Evolutionary conservation across 2,888 invertebrate species (phyloP), one percentile per base, ranked within the genome.

Genomic region (Furcula furcula): DNA sequence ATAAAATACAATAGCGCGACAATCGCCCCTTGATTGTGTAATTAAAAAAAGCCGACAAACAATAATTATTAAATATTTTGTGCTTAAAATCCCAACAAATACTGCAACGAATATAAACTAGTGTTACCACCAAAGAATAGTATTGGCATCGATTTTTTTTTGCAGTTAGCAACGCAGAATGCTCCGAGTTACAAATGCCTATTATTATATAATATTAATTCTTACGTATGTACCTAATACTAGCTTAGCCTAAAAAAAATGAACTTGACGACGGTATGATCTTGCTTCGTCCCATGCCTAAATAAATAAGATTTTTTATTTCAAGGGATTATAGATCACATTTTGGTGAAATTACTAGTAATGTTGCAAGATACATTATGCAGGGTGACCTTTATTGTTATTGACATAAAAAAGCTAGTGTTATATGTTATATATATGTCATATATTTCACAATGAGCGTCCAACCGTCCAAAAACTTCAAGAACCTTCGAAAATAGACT

Each of bases 191-290:
- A 80, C 71, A 81, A 84, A 85, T 82, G 83, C 83, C 69, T 81
- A 74, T 61, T 60, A 56, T 48, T 62, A 57, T 62, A 63, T 28
- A 18, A 18, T 65, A 58, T 59, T 61, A 67, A 74, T 66, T 67
- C 77, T 80, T 82, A 81, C 45, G 56, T 68, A 69, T 68, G 56
- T 68, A 69, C 68, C 70, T 85, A 80, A 58, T 67, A 45, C 76
- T 87, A 86, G 61, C 84, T 82, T 84, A 85, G 18, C 41, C 80
- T 80, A 82, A n/a, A 39, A 56, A 63, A 59, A 73, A 80, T 78
- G 76, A 81, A 83, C 74, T 58, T 48, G 63, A 57, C 52, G 49
- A 40, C 42, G 31, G 23, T 32, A 31, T 35, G 58, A 46, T 61
- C 47, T 54, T 51, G 29, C 33, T 14, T 34, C 50, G 54, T 49